phyloP scores from a whole-genome alignment of 2,797 vertebrate species.

The Oreochromis grahami region DNA sequence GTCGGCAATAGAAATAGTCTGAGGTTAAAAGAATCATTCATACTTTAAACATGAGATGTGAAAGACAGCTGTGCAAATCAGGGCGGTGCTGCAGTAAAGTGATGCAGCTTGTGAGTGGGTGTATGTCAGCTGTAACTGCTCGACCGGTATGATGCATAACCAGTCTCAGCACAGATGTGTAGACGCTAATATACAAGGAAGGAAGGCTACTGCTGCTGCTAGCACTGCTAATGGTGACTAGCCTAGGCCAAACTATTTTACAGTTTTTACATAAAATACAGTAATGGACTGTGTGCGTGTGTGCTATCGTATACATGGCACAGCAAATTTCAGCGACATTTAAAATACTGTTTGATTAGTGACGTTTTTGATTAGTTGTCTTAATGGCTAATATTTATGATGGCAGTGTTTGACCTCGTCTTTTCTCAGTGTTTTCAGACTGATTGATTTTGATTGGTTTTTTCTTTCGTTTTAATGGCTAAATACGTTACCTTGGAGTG shows the following conservation, averaged over 20 bases:
- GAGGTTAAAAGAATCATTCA: neutral
- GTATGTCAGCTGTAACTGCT: neutral
- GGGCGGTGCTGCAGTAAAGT: neutral
- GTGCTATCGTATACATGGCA: fast-evolving
- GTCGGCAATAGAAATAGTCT: neutral
- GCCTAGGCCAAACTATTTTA: neutral
- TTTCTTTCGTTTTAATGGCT: neutral
- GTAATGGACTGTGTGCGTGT: neutral
- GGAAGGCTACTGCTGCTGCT: neutral
- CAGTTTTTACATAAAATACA: neutral
- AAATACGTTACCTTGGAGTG: neutral
- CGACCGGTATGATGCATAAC: neutral
- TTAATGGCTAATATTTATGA: neutral
- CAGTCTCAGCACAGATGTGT: neutral
- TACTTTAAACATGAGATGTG: neutral
- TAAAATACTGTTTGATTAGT: neutral
- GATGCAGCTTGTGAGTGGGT: fast-evolving
- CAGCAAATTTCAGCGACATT: fast-evolving
- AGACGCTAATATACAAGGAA: neutral
- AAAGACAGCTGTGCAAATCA: neutral
- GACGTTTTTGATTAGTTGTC: neutral
- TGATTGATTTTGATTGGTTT: fast-evolving
- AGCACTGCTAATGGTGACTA: neutral
- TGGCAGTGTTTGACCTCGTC: fast-evolving
- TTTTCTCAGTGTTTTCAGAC: neutral